Conservation (phyloP, 2,888 invertebrate genomes). For the Neuroscelio doddi region DNA sequence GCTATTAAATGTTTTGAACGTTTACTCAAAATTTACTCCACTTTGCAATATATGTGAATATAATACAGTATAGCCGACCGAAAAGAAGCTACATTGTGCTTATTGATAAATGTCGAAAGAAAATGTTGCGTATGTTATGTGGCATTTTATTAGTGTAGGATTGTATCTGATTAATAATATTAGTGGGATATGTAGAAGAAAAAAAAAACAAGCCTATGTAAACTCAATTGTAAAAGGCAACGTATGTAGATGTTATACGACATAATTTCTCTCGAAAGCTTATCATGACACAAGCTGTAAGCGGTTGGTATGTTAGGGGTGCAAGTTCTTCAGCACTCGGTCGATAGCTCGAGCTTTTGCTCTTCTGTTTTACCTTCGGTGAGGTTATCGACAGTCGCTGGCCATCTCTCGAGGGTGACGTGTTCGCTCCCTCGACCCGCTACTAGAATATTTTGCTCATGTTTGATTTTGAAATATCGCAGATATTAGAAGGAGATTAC, state of each 20-base stretch:
- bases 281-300: constrained; percentile 59
- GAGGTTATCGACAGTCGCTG: constrained; percentile 74
- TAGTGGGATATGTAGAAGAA: constrained; percentile 29
- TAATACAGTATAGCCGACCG: constrained; percentile 42
- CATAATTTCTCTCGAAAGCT: constrained; percentile 37
- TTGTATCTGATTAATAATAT: constrained; percentile 17
- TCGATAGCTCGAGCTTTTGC: constrained; percentile 43
- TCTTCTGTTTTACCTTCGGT: constrained; percentile 71
- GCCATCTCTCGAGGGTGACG: constrained; percentile 70
- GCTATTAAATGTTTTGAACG: too few species aligned
- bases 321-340: constrained; percentile 61
- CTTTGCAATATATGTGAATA: too few species aligned
- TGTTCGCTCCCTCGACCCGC: constrained; percentile 70
- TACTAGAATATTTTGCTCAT: constrained; percentile 67
- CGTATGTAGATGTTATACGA: constrained; percentile 30
- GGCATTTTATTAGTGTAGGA: constrained; percentile 11
- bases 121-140: constrained; percentile 9
- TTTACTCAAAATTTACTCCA: too few species aligned
- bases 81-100: constrained; percentile 30
- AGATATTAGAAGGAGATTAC: too few species aligned
- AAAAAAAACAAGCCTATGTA: constrained; percentile 56
- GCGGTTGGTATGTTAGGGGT: constrained; percentile 66
- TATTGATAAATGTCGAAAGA: constrained; percentile 13
- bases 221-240: constrained; percentile 47
- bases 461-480: constrained; percentile 55